These are phyloP conservation scores for Pandemis heparana DNA, from an alignment of 2,888 invertebrate species.

Conservation along the genomic window DNA sequence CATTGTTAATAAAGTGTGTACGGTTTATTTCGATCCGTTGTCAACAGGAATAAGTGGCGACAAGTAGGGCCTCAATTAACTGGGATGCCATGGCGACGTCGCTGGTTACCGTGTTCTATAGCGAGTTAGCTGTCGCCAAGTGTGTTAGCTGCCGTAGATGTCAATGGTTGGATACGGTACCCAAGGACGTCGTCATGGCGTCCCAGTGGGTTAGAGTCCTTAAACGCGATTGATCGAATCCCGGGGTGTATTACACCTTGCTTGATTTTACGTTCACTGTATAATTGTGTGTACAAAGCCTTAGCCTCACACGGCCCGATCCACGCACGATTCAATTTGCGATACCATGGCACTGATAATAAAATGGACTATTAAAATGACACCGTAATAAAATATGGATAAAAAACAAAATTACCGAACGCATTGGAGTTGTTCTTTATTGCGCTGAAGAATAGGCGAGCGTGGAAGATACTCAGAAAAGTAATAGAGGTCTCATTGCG, in stretches of 20 bases:
- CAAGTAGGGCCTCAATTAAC: too few species aligned
- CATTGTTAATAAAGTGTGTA: too few species aligned
- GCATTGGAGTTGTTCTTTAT: not conserved
- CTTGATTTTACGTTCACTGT: not conserved
- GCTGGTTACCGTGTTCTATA: too few species aligned
- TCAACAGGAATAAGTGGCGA: too few species aligned
- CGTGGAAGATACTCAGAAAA: not conserved
- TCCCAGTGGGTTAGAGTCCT: too few species aligned
- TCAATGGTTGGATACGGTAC: too few species aligned
- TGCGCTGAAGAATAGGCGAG: not conserved
- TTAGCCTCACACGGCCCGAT: not conserved
- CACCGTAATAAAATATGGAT: conserved; percentile 36
- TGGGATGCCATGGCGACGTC: too few species aligned
- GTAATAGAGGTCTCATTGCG: not conserved
- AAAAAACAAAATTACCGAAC: conserved; percentile 1
- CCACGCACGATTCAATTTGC: conserved; percentile 36
- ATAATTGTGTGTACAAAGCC: not conserved
- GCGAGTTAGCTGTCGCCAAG: too few species aligned
- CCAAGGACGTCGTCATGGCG: too few species aligned
- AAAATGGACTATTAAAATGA: conserved; percentile 37
- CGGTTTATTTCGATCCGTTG: too few species aligned
- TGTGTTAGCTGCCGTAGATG: too few species aligned
- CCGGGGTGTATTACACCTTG: not conserved
- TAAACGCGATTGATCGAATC: not conserved
- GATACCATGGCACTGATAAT: conserved; percentile 31